phyloP scores from a whole-genome alignment of 64 coral and sea anemone genomes.

The Montipora efflorescens region DNA sequence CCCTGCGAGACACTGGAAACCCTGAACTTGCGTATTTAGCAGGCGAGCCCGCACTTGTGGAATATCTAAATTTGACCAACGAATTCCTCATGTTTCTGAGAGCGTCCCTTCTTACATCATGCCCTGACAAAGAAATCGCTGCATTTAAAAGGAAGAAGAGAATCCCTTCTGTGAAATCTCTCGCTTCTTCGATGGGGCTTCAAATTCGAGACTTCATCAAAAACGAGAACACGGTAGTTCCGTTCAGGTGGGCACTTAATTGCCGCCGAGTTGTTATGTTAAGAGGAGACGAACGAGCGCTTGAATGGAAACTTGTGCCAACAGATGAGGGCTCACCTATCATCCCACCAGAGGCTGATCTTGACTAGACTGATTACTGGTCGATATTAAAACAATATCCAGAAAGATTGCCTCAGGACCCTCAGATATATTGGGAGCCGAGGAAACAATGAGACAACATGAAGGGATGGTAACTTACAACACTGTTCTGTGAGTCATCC shows the following conservation, averaged over 20 bases:
- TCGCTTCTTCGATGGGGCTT: conserved; percentile 12
- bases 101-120: neutral
- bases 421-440: no score
- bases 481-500: no score
- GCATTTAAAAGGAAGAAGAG: neutral
- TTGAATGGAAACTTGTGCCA: conserved; percentile 56
- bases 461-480: no score
- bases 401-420: no score
- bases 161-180: neutral
- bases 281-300: neutral
- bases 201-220: conserved; percentile 32
- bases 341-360: no score
- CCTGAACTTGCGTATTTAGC: neutral
- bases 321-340: no score
- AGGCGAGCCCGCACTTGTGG: neutral
- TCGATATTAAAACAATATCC: no score
- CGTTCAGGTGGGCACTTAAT: conserved; percentile 46
- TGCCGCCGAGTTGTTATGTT: conserved; percentile 27
- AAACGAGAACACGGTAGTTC: conserved; percentile 31
- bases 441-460: no score
- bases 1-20: conserved; percentile 32
- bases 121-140: neutral
- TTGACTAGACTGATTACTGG: no score
- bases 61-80: neutral
- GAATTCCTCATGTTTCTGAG: neutral